Percentiles rank a stretch among this genome's conserved stretches.
Conservation (phyloP, 2,888 invertebrate genomes). For the Poecilobothrus nobilitatus region DNA sequence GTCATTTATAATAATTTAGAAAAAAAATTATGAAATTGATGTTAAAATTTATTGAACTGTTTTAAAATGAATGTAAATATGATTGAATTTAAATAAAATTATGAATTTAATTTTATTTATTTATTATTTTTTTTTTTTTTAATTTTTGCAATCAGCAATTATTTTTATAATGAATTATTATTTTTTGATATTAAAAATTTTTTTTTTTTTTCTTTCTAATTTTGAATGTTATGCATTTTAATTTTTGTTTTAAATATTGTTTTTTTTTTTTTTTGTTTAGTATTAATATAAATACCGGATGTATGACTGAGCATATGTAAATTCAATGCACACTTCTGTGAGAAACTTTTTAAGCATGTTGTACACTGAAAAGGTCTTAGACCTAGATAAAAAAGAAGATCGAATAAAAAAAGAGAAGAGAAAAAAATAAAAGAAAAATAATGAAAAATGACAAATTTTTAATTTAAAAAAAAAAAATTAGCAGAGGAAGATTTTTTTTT, state of each 20-base stretch:
- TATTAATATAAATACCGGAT: conserved; percentile 23
- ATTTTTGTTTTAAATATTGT: not conserved
- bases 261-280: not conserved
- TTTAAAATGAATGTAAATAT: too few relatives aligned
- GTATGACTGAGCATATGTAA: conserved; percentile 53
- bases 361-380: conserved; percentile 52
- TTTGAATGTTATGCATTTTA: not conserved
- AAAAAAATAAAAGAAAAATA: conserved; percentile 12
- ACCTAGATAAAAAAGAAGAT: conserved; percentile 22
- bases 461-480: not conserved
- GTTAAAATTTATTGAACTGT: too few relatives aligned
- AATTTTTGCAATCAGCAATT: too few relatives aligned
- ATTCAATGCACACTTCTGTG: conserved; percentile 53
- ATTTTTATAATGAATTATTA: too few relatives aligned
- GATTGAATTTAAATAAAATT: too few relatives aligned
- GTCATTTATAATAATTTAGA: too few relatives aligned
- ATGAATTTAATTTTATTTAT: too few relatives aligned
- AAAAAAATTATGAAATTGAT: too few relatives aligned
- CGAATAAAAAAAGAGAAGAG: conserved; percentile 16
- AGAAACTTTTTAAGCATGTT: conserved; percentile 52
- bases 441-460: not conserved
- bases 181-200: not conserved
- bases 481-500: conserved; percentile 7
- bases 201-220: conserved; percentile 12
- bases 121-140: too few relatives aligned